Percentiles rank a stretch among this genome's conserved stretches.
Conservation (phyloP, 2,888 invertebrate genomes). For the Agrilus mali region DNA sequence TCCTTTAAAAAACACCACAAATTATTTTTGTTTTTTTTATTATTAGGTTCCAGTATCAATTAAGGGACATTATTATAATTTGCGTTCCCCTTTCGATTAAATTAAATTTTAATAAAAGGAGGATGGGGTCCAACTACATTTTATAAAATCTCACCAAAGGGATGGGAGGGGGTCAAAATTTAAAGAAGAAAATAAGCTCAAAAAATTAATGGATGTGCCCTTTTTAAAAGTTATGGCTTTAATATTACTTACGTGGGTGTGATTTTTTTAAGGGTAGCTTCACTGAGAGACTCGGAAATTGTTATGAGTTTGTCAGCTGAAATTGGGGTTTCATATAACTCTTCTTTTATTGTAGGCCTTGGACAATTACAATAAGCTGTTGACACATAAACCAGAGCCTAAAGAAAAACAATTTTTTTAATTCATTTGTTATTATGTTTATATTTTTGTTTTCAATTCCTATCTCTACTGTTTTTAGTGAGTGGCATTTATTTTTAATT, state of each 20-base stretch:
- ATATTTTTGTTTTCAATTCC: neutral
- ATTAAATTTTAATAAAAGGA: no score
- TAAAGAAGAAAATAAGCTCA: no score
- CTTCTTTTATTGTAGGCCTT: conserved; percentile 38
- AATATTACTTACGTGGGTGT: conserved; percentile 25
- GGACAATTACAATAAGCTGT: conserved; percentile 55
- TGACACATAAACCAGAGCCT: conserved; percentile 44
- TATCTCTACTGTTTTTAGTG: conserved; percentile 48
- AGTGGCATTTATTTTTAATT: conserved; percentile 51
- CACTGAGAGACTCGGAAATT: conserved; percentile 33
- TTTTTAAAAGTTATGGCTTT: no score
- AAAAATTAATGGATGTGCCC: no score
- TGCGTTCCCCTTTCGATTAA: no score
- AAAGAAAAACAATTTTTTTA: conserved; percentile 22
- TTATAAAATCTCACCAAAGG: no score
- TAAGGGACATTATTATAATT: no score
- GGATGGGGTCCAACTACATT: no score
- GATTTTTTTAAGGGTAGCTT: conserved; percentile 25
- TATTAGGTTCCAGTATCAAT: no score
- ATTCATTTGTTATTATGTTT: no score
- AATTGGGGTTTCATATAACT: conserved; percentile 36
- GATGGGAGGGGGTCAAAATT: no score
- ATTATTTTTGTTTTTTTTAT: no score
- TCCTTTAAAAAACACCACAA: conserved; percentile 20
- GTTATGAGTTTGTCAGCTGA: conserved; percentile 30